These are phyloP conservation scores for Macaria liturata DNA, from an alignment of 2,888 invertebrate genomes.

Conservation along the genomic window DNA sequence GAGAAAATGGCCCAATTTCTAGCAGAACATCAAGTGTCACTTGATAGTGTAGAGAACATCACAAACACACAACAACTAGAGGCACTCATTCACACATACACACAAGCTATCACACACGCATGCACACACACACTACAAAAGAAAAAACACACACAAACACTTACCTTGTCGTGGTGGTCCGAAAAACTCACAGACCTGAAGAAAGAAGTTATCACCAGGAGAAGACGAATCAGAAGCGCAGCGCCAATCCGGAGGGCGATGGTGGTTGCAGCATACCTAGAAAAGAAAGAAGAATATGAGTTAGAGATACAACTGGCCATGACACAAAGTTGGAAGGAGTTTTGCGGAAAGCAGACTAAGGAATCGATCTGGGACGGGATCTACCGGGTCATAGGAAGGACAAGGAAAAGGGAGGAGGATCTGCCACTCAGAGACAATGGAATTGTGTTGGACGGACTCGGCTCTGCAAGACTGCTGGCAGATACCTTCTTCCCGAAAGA, in stretches of 20 bases:
- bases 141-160: background rate
- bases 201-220: background rate
- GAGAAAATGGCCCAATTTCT: background rate
- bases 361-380: too few species aligned
- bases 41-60: background rate
- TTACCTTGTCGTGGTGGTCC: conserved; percentile 17
- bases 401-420: too few species aligned
- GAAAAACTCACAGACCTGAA: conserved; percentile 4
- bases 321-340: conserved; percentile 23
- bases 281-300: conserved; percentile 6
- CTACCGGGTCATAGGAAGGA: too few species aligned
- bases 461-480: too few species aligned
- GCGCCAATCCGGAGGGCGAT: too few species aligned
- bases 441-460: too few species aligned
- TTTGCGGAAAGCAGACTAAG: conserved; percentile 23
- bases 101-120: conserved; percentile 2
- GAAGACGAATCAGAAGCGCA: conserved; percentile 13
- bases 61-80: conserved; percentile 3
- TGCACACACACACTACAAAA: background rate
- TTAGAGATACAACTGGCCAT: too few species aligned
- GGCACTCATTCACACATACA: conserved; percentile 1
- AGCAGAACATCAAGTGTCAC: background rate
- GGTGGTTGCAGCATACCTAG: conserved; percentile 1
- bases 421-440: too few species aligned
- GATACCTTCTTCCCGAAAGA: too few species aligned